These are phyloP conservation scores for Pammene aurita DNA, from an alignment of 2,888 invertebrate genomes.

Conservation along the genomic window DNA sequence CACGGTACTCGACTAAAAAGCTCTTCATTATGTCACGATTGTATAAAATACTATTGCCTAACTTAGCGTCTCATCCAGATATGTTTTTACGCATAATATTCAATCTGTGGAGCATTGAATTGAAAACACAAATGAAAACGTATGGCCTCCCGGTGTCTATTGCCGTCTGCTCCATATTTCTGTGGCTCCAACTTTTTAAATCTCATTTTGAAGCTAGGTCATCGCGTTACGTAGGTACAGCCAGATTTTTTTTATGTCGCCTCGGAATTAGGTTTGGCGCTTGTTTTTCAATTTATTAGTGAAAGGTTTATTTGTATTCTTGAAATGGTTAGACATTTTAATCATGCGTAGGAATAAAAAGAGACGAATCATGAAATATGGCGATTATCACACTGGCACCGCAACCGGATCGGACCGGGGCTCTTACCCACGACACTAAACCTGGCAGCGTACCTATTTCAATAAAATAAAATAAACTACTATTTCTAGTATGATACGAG, in stretches of 20 bases:
- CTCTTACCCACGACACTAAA: no score
- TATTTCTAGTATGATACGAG: no score
- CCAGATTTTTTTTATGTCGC: constrained; percentile 9
- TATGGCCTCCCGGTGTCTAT: constrained; percentile 23
- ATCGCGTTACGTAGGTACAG: background rate
- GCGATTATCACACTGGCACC: no score
- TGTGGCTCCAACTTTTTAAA: constrained; percentile 37
- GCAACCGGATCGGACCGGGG: no score
- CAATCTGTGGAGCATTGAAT: background rate
- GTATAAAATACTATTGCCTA: no score
- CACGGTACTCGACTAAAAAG: no score
- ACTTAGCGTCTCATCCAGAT: no score
- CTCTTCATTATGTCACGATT: no score
- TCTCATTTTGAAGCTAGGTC: constrained; percentile 18
- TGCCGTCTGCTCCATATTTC: constrained; percentile 9
- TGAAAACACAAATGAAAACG: constrained; percentile 14
- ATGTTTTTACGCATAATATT: background rate
- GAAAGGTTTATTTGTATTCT: background rate
- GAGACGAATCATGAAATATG: no score
- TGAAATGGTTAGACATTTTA: background rate
- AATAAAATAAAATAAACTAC: no score
- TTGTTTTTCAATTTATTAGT: constrained; percentile 1
- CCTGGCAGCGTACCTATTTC: no score
- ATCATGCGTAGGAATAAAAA: background rate
- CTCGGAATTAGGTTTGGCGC: constrained; percentile 1